phyloP scores from a whole-genome alignment of 2,113 vertebrate genomes.

The Alligator mississippiensis region DNA sequence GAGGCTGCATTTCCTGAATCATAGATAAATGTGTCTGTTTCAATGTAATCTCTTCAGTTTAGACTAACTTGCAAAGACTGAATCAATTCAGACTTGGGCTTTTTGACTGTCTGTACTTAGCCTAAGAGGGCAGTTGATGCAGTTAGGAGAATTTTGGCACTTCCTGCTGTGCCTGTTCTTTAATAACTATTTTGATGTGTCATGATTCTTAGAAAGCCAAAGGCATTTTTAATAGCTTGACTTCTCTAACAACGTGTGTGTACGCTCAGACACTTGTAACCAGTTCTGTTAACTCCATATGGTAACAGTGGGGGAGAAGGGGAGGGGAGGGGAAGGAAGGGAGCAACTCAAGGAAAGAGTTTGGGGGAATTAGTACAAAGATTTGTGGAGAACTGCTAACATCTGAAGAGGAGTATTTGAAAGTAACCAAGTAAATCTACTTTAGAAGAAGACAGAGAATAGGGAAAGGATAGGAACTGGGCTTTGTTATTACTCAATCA shows the following conservation, averaged over 20 bases:
- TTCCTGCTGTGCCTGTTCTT: not conserved
- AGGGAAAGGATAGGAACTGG: not conserved
- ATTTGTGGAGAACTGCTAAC: not conserved
- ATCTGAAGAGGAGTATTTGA: not conserved
- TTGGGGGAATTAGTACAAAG: not conserved
- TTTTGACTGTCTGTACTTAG: fast-evolving
- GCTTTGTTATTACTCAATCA: not conserved
- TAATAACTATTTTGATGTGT: not conserved
- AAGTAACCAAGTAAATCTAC: not conserved
- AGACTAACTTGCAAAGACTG: too few relatives aligned
- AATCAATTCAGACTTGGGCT: not conserved
- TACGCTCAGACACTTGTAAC: not conserved
- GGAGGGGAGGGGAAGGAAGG: too few relatives aligned
- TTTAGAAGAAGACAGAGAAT: not conserved
- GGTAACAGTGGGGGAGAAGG: not conserved
- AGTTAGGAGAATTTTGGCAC: not conserved
- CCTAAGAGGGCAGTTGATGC: fast-evolving
- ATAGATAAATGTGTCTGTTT: too few relatives aligned
- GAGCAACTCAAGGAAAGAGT: not conserved
- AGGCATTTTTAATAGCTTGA: not conserved
- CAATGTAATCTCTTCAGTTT: too few relatives aligned
- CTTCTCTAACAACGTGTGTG: not conserved
- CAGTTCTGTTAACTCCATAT: not conserved
- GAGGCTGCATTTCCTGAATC: too few relatives aligned
- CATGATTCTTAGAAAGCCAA: not conserved